Percentiles rank a stretch among this genome's conserved stretches.
Conservation (phyloP, 2,888 invertebrate genomes). For the Apantesis nais region DNA sequence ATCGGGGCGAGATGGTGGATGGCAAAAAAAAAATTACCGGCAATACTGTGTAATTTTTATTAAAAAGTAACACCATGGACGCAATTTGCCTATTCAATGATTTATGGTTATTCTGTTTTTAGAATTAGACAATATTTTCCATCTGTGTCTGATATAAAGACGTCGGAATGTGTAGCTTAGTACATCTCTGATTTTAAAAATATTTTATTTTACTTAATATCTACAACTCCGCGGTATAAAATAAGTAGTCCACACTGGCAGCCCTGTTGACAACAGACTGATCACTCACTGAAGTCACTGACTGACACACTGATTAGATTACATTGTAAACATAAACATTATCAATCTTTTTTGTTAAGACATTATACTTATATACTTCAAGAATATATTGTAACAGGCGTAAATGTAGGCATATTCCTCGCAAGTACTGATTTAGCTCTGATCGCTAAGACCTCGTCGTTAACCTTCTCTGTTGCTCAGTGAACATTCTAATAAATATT, state of each 20-base stretch:
- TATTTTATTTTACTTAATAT: no score
- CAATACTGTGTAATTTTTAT: no score
- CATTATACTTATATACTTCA: background rate
- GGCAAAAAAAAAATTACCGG: no score
- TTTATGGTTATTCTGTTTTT: no score
- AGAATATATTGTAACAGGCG: background rate
- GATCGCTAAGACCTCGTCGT: background rate
- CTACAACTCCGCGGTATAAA: no score
- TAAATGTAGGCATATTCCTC: background rate
- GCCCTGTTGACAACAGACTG: background rate
- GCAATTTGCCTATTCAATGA: no score
- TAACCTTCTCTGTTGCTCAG: background rate
- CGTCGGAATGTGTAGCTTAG: no score
- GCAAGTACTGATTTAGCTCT: background rate
- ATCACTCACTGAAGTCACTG: background rate
- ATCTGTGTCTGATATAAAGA: no score
- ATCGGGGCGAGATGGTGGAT: no score
- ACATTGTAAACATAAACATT: slow-evolving; percentile 17
- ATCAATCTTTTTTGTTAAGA: slow-evolving; percentile 9
- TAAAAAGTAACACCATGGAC: no score
- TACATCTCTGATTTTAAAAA: no score
- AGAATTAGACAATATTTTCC: no score
- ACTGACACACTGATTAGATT: slow-evolving; percentile 10
- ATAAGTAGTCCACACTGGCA: background rate
- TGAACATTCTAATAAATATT: background rate